Evolutionary conservation across 2,888 invertebrate genomes (phyloP).

Genomic region (Criorhina ranunculi): DNA sequence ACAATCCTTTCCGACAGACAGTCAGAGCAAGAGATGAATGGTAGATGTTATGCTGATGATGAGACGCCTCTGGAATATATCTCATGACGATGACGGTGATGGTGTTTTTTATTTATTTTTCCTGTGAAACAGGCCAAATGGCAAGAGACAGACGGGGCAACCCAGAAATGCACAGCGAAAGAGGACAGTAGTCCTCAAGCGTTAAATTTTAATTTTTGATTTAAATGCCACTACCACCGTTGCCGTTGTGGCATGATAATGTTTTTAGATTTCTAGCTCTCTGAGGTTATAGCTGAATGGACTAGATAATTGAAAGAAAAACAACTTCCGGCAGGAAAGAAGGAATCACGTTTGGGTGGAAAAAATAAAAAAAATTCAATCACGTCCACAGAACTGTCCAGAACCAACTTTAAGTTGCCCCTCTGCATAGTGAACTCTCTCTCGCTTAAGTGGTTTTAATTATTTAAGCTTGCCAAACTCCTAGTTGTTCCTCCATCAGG

Average conservation of each 20-base stretch:
- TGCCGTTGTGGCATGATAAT: background rate
- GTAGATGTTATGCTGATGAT: slow-evolving; percentile 16
- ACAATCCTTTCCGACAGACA: slow-evolving; percentile 28
- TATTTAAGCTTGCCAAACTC: slow-evolving; percentile 26
- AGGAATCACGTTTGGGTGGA: background rate
- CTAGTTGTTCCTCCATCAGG: background rate
- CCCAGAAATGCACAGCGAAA: background rate
- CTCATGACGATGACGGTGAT: background rate
- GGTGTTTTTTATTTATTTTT: background rate
- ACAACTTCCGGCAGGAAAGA: background rate
- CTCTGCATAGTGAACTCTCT: background rate
- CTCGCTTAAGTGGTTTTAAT: slow-evolving; percentile 31
- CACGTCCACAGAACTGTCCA: no score
- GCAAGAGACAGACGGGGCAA: background rate
- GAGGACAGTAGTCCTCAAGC: background rate
- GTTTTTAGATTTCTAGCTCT: background rate
- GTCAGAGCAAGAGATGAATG: background rate
- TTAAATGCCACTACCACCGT: background rate
- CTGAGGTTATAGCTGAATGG: background rate
- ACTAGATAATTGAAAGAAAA: background rate
- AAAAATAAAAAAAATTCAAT: no score
- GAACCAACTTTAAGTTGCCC: no score
- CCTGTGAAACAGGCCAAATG: slow-evolving; percentile 20
- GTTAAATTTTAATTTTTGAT: slow-evolving; percentile 28
- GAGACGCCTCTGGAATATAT: background rate